Evolutionary conservation across 2,888 invertebrate species (phyloP), one percentile per base, ranked within the genome.

Genomic region (Lutraria lutraria): DNA sequence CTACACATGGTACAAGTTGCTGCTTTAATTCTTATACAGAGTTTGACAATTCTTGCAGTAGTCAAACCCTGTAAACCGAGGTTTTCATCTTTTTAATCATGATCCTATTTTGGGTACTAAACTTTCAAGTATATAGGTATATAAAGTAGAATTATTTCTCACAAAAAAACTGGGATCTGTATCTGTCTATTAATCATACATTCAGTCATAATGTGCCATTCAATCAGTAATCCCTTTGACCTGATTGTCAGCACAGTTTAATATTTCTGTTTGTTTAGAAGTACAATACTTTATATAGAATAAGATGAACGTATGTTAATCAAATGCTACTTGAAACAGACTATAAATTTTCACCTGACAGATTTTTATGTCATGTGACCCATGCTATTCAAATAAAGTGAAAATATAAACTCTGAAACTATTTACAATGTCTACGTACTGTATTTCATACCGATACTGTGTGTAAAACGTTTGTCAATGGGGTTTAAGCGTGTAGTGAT

Each of bases 341-440:
- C 90, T 90, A 90, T 90, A 90, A 53, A 34, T 83, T 81, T 63
- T 84, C 68, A 83, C 86, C 79, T 85, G 60, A 52, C 79, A 86
- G 25, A 56, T 86, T 88, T 86, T 56, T 72, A 83, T 68, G 54
- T 82, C 90, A 90, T 84, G 86, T 90, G 88, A 90, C 81, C 63
- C 52, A 82, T 86, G 88, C 85, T 90, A 90, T 88, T 89, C 85
- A 89, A 89, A 89, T 82, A 87, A 82, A 79, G 83, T 87, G 76
- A 72, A 86, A 86, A 84, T 60, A 81, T 86, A 21, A 63, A 87
- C 89, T 89, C 82, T 89, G 76, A 87, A 89, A 88, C 34, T 76
- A 76, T 76, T 76, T 76, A 76, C 72, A 43, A 87, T 87, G 89
- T 89, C 89, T 84, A 85, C 80, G 54, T 87, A 81, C 81, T 60